Conservation (phyloP, 2,113 vertebrate species). For the Crotalus tigris region DNA sequence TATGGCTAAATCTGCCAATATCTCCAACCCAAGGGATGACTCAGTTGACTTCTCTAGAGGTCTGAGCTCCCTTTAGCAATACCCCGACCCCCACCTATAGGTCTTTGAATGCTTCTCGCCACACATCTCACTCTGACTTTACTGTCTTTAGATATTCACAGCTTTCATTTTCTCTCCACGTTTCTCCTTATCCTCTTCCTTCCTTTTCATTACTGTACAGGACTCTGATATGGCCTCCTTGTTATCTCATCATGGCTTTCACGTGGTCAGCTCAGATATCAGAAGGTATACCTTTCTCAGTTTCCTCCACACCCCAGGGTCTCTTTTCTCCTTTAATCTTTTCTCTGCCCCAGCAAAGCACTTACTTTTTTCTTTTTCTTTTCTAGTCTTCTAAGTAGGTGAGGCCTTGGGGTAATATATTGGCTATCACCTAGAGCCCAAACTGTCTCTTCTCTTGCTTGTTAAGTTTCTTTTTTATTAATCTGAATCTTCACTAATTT, state of each 20-base stretch:
- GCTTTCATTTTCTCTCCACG: background rate
- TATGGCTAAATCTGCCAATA: background rate
- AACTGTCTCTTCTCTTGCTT: background rate
- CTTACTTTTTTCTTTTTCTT: background rate
- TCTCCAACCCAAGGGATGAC: background rate
- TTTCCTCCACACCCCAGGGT: background rate
- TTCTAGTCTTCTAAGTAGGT: background rate
- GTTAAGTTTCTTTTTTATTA: background rate
- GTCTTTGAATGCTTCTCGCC: no score
- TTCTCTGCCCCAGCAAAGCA: background rate
- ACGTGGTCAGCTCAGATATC: background rate
- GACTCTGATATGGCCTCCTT: background rate
- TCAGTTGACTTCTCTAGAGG: background rate
- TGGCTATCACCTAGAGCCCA: background rate
- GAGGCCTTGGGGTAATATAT: background rate
- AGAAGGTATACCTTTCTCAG: background rate
- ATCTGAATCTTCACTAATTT: background rate
- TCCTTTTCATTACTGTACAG: background rate
- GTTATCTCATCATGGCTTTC: background rate
- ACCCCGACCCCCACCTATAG: no score
- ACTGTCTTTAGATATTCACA: background rate
- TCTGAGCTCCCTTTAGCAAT: no score
- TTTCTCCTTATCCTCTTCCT: background rate
- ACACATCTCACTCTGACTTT: background rate
- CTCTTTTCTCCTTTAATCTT: background rate